Base-by-base conservation (phyloP, 2,888 invertebrate species). In the Drosophila neonasuta region DNA sequence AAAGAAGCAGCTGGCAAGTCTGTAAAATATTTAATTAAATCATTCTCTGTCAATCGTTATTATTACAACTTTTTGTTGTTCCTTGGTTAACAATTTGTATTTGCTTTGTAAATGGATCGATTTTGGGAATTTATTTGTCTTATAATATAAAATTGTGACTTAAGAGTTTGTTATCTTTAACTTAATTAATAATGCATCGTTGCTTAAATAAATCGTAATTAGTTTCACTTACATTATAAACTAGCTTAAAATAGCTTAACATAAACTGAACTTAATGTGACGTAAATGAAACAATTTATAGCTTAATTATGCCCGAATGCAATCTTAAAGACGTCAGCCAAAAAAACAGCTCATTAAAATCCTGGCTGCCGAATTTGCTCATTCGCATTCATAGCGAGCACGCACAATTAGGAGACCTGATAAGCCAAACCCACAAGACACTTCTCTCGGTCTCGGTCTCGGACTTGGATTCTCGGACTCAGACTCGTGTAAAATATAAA, bases 101-200 rank as follows among this genome's bases (percentile, higher is more conserved):
- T 50, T 6, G n/a, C 7, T 2, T 60, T 20, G 54, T 65, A 73
- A 80, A 79, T 81, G 81, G 71, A 81, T 86, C 87, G 87, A 36
- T 79, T 84, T 86, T 68, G 39, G 8, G 36, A 36, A 11, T 39
- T 39, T 11, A 5, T 36, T n/a, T 24, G 24, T 6, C 1, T 24
- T 24, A 6, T 36, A 11, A 11, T 36, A 24, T 24, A 24, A 24
- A 6, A 24, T 6, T 24, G 2, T 6, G 6, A 24, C 24, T 24
- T 24, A 24, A 6, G 6, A 24, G 1, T 24, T n/a, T n/a, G n/a
- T 24, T 6, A 24, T 24, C 24, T 24, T 6, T 24, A 24, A 24
- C 24, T 1, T 24, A 1, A 24, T 24, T 24, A 24, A 24, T 24
- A 24, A 24, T 24, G 24, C 24, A 24, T 24, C 24, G 24, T 24